Base-by-base conservation (phyloP, 2,113 vertebrate genomes). In the Cyanoderma ruficeps region DNA sequence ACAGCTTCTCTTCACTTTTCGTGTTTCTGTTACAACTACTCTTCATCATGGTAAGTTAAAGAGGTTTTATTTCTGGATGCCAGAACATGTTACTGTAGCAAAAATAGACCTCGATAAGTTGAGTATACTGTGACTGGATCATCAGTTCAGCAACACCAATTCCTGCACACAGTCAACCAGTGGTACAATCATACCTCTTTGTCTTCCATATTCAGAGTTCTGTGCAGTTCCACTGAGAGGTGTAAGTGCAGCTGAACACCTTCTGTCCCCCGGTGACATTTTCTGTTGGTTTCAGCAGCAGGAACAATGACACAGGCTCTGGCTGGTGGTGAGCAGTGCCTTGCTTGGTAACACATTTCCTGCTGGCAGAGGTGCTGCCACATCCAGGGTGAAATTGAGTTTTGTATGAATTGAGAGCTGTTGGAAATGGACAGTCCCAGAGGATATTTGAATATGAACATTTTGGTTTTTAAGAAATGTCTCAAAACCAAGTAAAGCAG, bases 51-150 rank as follows among this genome's bases (percentile, higher is more conserved):
- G 41, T 31, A 25, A 56, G 27, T 67, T 65, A 20, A 67, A 85
- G 68, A 61, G 46, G 20, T 85, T 82, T 87, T 86, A 42, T 82
- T 87, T 70, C 60, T 74, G 67, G 35, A 17, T 80, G 31, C 49
- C 75, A 88, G 79, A 80, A 42, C 69, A 60, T 57, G 57, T 90
- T 85, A 37, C 42, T 69, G 0, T 53, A 25, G 28, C 50, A 77
- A 42, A 97, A 94, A 90, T 50, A 90, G 68, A 33, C 35, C 30
- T 28, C 35, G 71, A 18, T 69, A 77, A 85, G 30, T 30, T 46
- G 70, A 61, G 44, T 64, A 13, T 68, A 4, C 41, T 74, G 65
- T 59, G 67, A 46, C 27, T 74, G n/a, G 52, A 13, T 89, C 42
- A 14, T 63, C 33, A 33, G 37, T 74, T 81, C 81, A 50, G 35